A percentile compares a stretch with the other conserved stretches of the same genome.
Conservation (phyloP, 2,113 vertebrate species). For the Sylvia atricapilla region DNA sequence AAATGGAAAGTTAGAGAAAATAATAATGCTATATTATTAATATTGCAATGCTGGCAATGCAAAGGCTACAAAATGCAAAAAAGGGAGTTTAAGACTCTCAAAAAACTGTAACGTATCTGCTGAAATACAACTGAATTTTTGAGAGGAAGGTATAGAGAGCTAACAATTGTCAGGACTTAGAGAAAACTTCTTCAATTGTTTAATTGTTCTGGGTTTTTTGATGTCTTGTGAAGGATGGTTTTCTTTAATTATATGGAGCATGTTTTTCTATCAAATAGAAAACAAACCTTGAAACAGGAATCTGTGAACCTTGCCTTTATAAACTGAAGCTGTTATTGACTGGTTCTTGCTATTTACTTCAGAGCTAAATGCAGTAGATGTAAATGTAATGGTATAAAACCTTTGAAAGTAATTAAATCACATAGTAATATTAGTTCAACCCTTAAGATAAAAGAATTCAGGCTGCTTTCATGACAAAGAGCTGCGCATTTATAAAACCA, state of each 20-base stretch:
- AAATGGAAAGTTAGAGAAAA: constrained; percentile 52
- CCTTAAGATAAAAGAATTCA: not conserved
- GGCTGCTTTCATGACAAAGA: not conserved
- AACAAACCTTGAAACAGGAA: constrained; percentile 10
- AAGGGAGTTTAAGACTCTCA: not conserved
- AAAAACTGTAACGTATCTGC: not conserved
- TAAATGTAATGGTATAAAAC: not conserved
- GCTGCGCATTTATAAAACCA: not conserved
- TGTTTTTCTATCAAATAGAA: not conserved
- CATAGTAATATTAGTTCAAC: not conserved
- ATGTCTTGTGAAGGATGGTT: not conserved
- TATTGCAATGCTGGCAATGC: not conserved
- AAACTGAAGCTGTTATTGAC: constrained; percentile 19
- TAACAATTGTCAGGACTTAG: not conserved
- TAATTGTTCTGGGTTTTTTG: not conserved
- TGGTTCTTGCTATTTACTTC: not conserved
- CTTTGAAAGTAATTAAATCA: constrained; percentile 25
- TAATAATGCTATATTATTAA: constrained; percentile 8
- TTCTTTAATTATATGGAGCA: not conserved
- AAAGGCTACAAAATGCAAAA: constrained; percentile 15
- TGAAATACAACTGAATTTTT: constrained; percentile 18
- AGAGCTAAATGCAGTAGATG: not conserved
- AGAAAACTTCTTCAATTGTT: not conserved
- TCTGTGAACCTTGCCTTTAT: constrained; percentile 18
- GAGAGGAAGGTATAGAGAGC: not conserved